Base-by-base conservation (phyloP, 2,113 vertebrate species). In the Elachura formosa region DNA sequence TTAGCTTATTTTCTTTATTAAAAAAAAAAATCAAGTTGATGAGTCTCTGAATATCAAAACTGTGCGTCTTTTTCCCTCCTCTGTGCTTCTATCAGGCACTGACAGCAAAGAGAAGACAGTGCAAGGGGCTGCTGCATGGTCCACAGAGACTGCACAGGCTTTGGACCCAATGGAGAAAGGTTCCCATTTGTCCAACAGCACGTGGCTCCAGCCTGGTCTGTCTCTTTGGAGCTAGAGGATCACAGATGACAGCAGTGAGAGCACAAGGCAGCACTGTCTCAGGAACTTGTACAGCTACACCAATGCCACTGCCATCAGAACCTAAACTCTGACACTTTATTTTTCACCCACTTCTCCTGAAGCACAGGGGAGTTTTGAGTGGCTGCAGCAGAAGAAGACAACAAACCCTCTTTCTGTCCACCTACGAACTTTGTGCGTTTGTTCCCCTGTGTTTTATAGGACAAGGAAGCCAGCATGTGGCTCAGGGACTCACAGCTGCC, bases 401-500 rank as follows among this genome's bases (percentile, higher is more conserved):
- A 79, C 64, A 76, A 51, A 55, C 20, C 8, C 4, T 9, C 52
- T 43, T 83, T 82, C 36, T 49, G 20, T 55, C 89, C 85, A 5
- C n/a, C 83, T n/a, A 75, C 62, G 49, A 66, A 74, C 40, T 28
- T 36, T 67, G 76, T 72, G 61, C 28, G 0, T 79, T 93, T 92
- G 89, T 51, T 96, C 80, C 93, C 58, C 28, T 4, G 5, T n/a
- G 43, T 43, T 36, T n/a, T 41, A 40, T 29, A 1, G 0, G 25
- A 63, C 80, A 81, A 91, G 81, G 58, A 74, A 89, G 21, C 43
- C 68, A 74, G 75, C 9, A 1, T 1, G 20, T 55, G 71, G 87
- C 87, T 86, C 61, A 80, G 84, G 25, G 49, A 40, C 74, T 81
- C 28, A 67, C 58, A 86, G 66, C 92, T 80, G 90, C 45, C 89